Base-by-base conservation (phyloP, 2,113 vertebrate genomes). In the Petromus typicus region DNA sequence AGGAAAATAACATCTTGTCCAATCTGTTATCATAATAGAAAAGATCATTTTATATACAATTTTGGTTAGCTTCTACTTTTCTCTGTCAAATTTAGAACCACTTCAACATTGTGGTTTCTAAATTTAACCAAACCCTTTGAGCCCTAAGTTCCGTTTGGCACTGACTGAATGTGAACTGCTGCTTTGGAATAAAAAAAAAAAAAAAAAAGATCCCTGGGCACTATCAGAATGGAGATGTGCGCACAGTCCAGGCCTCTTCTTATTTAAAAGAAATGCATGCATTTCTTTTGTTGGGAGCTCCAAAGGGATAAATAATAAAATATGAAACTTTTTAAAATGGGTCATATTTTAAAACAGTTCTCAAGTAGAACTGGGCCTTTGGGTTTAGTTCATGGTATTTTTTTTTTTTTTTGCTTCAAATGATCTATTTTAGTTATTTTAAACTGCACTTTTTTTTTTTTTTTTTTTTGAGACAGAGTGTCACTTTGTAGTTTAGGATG, bases 91-190 rank as follows among this genome's bases (percentile, higher is more conserved):
- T 96, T 97, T 96, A 97, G 97, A 97, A 94, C 56, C 93, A 79
- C 97, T 96, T 82, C 78, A 96, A 79, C 93, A 93, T 32, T 94
- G 97, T 76, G 96, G 97, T 97, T 98, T 97, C 97, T 96, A 97
- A 96, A 95, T 97, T 93, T 96, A 97, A 97, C 82, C 71, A 97
- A 97, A 97, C 84, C 71, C 90, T 98, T 86, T 95, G 95, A 97
- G 94, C 91, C 95, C 97, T 89, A 92, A 94, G 95, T 96, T 85
- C 73, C 87, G 59, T 92, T 96, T 87, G 93, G 93, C 32, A 5
- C 88, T 81, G 90, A 78, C 87, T 90, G 90, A 93, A 59, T 81
- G 45, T 40, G 93, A 96, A 86, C 91, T 59, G 61, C 78, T 86
- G 81, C 83, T 98, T 97, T 97, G 90, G 97, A 89, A 93, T 32